Percentiles rank a stretch among this genome's conserved stretches.
Evolutionary conservation across 2,797 vertebrate genomes (phyloP).

Genomic region (Enteromius radiatus): DNA sequence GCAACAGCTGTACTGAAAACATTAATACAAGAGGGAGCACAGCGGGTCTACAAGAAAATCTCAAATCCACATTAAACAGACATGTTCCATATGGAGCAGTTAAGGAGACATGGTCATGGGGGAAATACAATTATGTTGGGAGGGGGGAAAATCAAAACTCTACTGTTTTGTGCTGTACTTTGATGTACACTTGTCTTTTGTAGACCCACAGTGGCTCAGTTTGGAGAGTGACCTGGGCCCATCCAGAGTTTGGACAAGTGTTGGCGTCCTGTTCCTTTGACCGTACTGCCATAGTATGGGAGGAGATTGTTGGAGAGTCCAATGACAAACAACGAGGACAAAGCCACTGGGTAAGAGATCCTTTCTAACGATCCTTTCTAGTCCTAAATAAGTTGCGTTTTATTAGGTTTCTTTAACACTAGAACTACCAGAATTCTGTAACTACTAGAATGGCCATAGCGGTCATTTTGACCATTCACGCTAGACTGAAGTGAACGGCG

Average conservation of each 20-base stretch:
- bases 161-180: not conserved
- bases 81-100: not conserved
- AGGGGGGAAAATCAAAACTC: too few relatives aligned
- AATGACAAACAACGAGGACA: conserved; percentile 97
- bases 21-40: not conserved
- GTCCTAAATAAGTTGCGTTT: not conserved
- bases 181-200: not conserved
- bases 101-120: too few relatives aligned
- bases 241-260: conserved; percentile 98
- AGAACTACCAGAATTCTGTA: not conserved
- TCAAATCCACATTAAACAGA: not conserved
- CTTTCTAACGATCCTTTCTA: not conserved
- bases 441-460: not conserved
- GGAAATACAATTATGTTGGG: not conserved
- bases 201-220: conserved; percentile 97
- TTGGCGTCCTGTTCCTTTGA: conserved; percentile 97
- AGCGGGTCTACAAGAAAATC: not conserved
- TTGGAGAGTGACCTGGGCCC: conserved; percentile 98
- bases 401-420: too few relatives aligned
- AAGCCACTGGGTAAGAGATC: conserved; percentile 90
- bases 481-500: not conserved
- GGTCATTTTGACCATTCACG: not conserved
- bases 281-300: conserved; percentile 96
- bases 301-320: conserved; percentile 98
- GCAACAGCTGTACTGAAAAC: not conserved